These are phyloP conservation scores for Heteractis magnifica DNA, from an alignment of 92 coral and sea anemone species.

Conservation along the genomic window DNA sequence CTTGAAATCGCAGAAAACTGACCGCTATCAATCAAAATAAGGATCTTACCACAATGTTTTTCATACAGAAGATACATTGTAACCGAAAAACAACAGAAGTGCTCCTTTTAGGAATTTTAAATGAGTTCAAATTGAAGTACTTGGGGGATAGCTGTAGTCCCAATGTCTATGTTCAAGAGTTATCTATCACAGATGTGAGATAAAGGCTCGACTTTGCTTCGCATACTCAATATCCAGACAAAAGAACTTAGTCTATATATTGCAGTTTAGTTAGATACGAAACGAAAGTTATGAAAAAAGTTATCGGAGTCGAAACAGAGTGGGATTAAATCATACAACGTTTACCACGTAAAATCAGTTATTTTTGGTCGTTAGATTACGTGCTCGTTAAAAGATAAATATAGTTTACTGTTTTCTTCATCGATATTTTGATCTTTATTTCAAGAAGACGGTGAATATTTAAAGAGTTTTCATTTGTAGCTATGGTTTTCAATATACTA, in stretches of 20 bases:
- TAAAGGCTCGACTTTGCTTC: neutral
- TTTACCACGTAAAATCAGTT: too few relatives aligned
- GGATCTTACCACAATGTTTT: neutral
- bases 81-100: neutral
- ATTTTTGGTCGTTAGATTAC: too few relatives aligned
- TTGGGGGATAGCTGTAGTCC: neutral
- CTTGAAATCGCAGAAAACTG: neutral
- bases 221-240: neutral
- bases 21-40: neutral
- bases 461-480: neutral
- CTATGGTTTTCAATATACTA: neutral
- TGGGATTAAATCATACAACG: neutral
- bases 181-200: slow-evolving; percentile 6
- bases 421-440: neutral
- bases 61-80: neutral
- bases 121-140: neutral
- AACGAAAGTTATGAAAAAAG: neutral
- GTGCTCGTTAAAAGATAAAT: too few relatives aligned
- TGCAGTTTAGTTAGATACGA: neutral
- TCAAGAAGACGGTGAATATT: neutral
- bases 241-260: neutral
- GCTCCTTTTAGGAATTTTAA: neutral
- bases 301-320: neutral
- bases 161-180: neutral
- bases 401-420: too few relatives aligned